These are phyloP conservation scores for Henicopernis longicauda DNA, from an alignment of 2,113 vertebrate genomes.

Conservation along the genomic window DNA sequence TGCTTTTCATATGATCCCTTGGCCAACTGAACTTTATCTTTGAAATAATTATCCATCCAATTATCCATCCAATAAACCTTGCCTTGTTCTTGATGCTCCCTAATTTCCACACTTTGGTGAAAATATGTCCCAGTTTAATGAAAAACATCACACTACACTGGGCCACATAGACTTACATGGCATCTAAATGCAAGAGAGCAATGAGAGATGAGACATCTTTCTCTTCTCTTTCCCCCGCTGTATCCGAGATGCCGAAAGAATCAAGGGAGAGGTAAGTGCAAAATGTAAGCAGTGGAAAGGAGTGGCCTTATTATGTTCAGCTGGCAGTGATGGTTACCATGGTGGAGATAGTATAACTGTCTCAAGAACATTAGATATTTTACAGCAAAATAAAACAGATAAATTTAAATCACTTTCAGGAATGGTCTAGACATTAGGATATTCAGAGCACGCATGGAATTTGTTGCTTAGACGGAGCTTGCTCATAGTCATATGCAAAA, in stretches of 20 bases:
- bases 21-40: not conserved
- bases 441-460: not conserved
- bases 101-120: not conserved
- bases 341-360: not conserved
- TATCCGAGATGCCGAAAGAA: fast-evolving
- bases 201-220: not conserved
- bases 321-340: not conserved
- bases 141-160: not conserved
- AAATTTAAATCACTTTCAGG: not conserved
- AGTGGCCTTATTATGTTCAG: not conserved
- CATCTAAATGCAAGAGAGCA: not conserved
- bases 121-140: not conserved
- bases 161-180: not conserved
- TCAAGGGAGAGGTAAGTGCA: not conserved
- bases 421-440: not conserved
- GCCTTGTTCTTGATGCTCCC: not conserved
- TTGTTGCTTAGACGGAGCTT: not conserved
- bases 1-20: not conserved
- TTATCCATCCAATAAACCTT: not conserved
- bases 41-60: not conserved
- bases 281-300: not conserved
- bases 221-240: fast-evolving
- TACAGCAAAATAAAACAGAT: not conserved
- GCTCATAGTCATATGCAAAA: not conserved
- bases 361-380: not conserved